A percentile compares a stretch with the other conserved stretches of the same genome.
Evolutionary conservation across 23 tunicate species (phyloP).

Genomic region (Styela plicata): DNA sequence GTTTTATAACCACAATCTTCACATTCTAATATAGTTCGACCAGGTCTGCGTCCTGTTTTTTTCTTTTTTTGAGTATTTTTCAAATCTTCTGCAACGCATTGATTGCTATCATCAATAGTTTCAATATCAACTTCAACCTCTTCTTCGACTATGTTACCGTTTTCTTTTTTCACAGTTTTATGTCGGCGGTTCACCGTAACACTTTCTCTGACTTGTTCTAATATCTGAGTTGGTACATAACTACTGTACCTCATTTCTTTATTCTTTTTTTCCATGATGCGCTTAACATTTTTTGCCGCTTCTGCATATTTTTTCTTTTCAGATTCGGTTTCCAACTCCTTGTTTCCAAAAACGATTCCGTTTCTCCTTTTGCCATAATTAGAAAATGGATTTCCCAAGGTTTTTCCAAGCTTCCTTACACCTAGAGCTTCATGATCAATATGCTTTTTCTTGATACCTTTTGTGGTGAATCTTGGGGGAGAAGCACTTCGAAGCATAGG

Average conservation of each 20-base stretch:
- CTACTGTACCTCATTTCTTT: neutral
- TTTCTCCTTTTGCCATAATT: neutral
- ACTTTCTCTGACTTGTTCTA: neutral
- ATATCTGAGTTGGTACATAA: neutral
- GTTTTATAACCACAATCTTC: constrained; percentile 12
- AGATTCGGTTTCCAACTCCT: neutral
- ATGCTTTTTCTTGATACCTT: neutral
- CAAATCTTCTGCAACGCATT: neutral
- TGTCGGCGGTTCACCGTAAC: neutral
- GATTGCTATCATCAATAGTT: neutral
- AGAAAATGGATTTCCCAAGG: constrained; percentile 4
- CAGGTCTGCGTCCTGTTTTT: neutral
- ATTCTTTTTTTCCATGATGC: neutral
- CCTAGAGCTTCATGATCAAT: neutral
- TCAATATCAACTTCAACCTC: constrained; percentile 1
- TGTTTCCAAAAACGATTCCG: constrained; percentile 4
- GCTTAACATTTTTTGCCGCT: neutral
- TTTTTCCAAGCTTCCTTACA: neutral
- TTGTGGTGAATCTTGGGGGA: constrained; percentile 12
- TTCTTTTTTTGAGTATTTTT: neutral
- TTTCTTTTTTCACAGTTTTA: neutral
- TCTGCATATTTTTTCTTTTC: constrained; percentile 1
- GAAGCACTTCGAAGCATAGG: neutral
- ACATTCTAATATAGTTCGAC: constrained; percentile 3
- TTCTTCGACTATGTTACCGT: neutral